These are phyloP conservation scores for Sarcoramphus papa DNA, from an alignment of 2,797 vertebrate genomes.

Conservation along the genomic window DNA sequence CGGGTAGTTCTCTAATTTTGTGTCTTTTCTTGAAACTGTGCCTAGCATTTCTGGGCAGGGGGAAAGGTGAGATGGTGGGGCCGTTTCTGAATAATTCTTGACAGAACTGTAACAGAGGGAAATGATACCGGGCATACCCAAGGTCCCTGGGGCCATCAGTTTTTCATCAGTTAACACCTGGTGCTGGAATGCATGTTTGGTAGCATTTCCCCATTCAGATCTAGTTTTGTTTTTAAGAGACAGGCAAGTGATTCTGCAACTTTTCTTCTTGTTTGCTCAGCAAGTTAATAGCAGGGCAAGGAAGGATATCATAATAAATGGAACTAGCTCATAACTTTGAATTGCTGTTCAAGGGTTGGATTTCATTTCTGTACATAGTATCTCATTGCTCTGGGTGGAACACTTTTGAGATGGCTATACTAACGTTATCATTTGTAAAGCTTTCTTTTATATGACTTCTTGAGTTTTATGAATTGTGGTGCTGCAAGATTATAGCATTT, in stretches of 20 bases:
- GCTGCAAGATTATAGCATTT: not conserved
- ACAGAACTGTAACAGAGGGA: not conserved
- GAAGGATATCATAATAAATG: not conserved
- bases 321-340: not conserved
- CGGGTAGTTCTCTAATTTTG: not conserved
- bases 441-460: not conserved
- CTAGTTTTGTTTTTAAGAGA: not conserved
- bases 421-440: not conserved
- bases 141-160: not conserved
- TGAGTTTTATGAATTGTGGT: not conserved
- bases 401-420: not conserved
- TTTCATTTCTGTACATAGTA: not conserved
- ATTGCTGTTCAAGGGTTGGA: not conserved
- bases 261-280: not conserved
- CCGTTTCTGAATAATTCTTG: not conserved
- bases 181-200: not conserved
- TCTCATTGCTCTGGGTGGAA: not conserved
- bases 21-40: not conserved
- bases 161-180: not conserved
- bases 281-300: not conserved
- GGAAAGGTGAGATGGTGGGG: not conserved
- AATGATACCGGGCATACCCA: not conserved
- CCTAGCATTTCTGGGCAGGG: not conserved
- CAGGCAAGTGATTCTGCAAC: not conserved
- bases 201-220: not conserved